Base-by-base conservation (phyloP, 2,888 invertebrate genomes). In the Laothoe populi region DNA sequence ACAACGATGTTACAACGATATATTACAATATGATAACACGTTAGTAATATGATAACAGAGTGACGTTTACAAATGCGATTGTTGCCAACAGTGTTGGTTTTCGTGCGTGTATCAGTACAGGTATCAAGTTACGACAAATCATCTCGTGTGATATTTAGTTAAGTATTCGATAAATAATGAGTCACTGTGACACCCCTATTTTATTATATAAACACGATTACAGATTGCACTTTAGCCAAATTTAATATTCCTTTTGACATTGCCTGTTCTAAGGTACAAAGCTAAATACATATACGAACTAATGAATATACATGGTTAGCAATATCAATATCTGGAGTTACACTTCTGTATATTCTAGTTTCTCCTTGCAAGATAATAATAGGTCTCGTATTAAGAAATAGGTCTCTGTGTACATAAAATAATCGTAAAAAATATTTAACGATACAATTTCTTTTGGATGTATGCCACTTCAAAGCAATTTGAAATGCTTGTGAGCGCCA, bases 11-110 rank as follows among this genome's bases (percentile, higher is more conserved):
- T 53, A 61, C 60, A 42, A 19, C 40, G 16, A 4, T 26, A 21
- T 60, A 31, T 42, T 19, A 21, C n/a, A n/a, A n/a, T 48, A 31
- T 42, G 60, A 61, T 61, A 61, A 53, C 19, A 44, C 26, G 21
- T 26, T 40, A 11, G 49, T 42, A 53, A 53, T 13, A 31, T 53
- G 60, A 61, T 61, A 61, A 61, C 42, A 40, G 3, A 42, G 42
- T 42, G 42, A 42, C 60, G 53, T 53, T 46, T 53, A 49, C 38
- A 40, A 38, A 11, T 24, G 53, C 42, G 24, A 45, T 40, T 42
- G 60, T 61, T 53, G 60, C 53, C n/a, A 61, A 31, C 49, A 42
- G 42, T 31, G 19, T 40, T 61, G 49, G 38, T 49, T 49, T 60
- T 53, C 40, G 11, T 42, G 11, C 8, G 26, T 53, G 53, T 31